Conservation (phyloP, 2,113 vertebrate genomes). For the human (Homo sapiens) region DNA sequence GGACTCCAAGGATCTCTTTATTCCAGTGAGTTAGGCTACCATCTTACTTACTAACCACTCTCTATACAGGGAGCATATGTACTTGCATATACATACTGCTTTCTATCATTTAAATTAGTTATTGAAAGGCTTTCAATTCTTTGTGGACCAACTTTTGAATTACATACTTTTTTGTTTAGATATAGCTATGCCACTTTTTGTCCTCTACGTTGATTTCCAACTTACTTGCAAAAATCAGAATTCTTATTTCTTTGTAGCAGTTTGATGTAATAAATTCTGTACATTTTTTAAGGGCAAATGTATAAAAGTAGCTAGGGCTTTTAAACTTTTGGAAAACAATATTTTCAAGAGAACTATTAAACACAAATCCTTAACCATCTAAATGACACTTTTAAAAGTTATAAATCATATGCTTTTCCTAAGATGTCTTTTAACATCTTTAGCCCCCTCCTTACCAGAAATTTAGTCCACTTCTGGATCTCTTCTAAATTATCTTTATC, state of each 20-base stretch:
- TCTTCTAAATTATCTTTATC: constrained; percentile 45
- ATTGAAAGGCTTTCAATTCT: constrained; percentile 26
- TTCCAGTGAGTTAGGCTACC: background rate
- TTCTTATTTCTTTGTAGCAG: constrained; percentile 50
- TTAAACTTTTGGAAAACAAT: constrained; percentile 41
- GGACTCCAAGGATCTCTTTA: background rate
- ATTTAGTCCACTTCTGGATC: background rate
- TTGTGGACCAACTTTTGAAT: constrained; percentile 7
- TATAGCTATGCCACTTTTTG: background rate
- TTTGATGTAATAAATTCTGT: constrained; percentile 15
- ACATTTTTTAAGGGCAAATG: constrained; percentile 9
- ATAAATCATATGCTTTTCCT: constrained; percentile 28
- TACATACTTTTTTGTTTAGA: background rate
- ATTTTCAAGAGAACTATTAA: constrained; percentile 32
- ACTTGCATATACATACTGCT: background rate
- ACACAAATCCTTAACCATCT: background rate
- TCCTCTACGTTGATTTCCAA: constrained; percentile 36
- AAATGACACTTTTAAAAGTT: constrained; percentile 48
- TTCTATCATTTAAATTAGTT: constrained; percentile 20
- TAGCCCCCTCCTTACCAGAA: constrained; percentile 3
- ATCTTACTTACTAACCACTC: background rate
- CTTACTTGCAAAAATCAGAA: constrained; percentile 2
- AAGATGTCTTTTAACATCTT: constrained; percentile 38
- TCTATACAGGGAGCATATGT: background rate
- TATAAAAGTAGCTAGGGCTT: constrained; percentile 16